These are phyloP conservation scores for Phrynosoma platyrhinos DNA, from an alignment of 2,113 vertebrate species.

Conservation along the genomic window DNA sequence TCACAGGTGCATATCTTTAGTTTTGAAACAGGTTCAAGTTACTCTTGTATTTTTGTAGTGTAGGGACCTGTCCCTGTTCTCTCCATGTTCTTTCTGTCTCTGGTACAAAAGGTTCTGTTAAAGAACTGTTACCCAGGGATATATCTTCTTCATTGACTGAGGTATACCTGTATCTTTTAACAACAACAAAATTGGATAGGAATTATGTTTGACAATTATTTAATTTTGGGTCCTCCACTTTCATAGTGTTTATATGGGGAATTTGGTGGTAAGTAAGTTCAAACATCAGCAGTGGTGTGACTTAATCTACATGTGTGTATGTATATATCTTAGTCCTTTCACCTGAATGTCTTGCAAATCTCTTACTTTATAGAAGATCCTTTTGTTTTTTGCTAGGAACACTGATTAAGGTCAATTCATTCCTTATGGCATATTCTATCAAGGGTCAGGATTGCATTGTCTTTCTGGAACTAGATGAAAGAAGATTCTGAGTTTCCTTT, in stretches of 20 bases:
- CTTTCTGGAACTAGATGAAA: not conserved
- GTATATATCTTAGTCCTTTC: constrained; percentile 14
- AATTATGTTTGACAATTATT: not conserved
- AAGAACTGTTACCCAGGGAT: too few relatives aligned
- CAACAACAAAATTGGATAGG: not conserved
- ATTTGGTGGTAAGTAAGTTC: not conserved
- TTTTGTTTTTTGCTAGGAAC: constrained; percentile 45
- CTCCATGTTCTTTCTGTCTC: too few relatives aligned
- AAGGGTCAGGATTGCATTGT: constrained; percentile 22
- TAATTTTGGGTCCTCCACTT: not conserved
- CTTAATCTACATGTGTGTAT: not conserved
- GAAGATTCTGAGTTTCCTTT: constrained; percentile 34
- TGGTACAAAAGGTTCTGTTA: too few relatives aligned
- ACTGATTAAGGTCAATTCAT: constrained; percentile 48
- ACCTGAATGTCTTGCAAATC: constrained; percentile 16
- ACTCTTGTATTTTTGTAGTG: too few relatives aligned
- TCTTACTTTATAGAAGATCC: constrained; percentile 13
- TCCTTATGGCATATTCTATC: constrained; percentile 38
- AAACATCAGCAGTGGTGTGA: not conserved
- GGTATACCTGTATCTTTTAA: too few relatives aligned
- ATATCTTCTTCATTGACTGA: too few relatives aligned
- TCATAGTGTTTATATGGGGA: not conserved
- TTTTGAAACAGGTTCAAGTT: too few relatives aligned
- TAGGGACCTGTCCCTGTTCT: too few relatives aligned
- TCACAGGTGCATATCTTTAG: too few relatives aligned